A percentile compares a stretch with the other conserved stretches of the same genome.
These are phyloP conservation scores for Oryctes rhinoceros DNA, from an alignment of 1,140 invertebrate species.

Conservation along the genomic window DNA sequence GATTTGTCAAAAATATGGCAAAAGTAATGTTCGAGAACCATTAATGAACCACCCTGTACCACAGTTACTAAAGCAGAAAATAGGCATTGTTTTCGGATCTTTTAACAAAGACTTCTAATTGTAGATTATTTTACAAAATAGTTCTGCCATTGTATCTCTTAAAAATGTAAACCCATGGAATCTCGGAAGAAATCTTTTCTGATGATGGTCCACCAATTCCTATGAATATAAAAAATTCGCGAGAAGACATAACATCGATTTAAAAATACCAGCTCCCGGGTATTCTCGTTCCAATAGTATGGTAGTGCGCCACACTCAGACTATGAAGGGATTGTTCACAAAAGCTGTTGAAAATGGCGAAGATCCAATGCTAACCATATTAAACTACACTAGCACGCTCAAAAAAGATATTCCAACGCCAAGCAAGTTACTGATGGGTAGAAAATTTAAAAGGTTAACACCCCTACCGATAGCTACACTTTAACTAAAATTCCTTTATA, in stretches of 20 bases:
- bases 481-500: conserved; percentile 67
- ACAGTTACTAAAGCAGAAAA: conserved; percentile 41
- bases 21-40: conserved; percentile 31
- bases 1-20: conserved; percentile 17
- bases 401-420: conserved; percentile 26
- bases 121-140: conserved; percentile 44
- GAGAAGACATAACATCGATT: conserved; percentile 17
- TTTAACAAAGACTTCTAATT: conserved; percentile 39
- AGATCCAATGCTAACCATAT: conserved; percentile 1
- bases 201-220: conserved; percentile 32
- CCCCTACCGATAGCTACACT: conserved; percentile 52
- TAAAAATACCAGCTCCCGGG: conserved; percentile 14
- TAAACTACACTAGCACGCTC: neutral
- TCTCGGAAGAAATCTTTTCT: conserved; percentile 20
- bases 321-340: conserved; percentile 13
- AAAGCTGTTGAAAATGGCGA: neutral
- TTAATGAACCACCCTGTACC: conserved; percentile 39
- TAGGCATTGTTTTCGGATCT: conserved; percentile 42
- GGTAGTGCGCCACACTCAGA: conserved; percentile 53
- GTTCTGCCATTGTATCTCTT: conserved; percentile 27
- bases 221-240: conserved; percentile 38
- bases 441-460: conserved; percentile 64
- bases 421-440: conserved; percentile 36
- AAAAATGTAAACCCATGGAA: conserved; percentile 35
- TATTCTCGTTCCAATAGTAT: conserved; percentile 25